Base-by-base conservation (phyloP, 2,888 invertebrate species). In the Chrysina gloriosa region DNA sequence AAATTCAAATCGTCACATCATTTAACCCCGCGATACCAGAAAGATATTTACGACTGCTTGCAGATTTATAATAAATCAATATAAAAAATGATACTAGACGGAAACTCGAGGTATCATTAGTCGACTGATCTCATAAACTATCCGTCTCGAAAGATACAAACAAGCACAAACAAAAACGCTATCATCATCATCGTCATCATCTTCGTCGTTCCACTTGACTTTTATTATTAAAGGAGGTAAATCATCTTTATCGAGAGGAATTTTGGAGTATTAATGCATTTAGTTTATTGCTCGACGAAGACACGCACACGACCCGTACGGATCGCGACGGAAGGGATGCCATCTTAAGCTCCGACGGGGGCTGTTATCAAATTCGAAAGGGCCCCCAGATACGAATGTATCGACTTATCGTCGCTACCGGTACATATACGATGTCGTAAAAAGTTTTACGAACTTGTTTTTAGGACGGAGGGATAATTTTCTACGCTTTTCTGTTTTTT, bases 381-480 rank as follows among this genome's bases (percentile, higher is more conserved):
- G 25, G 39, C 11, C 58, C 39, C 58, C 23, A 58, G 58, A 58
- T 58, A 58, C 58, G 39, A 25, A 11, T 39, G 25, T 58, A 58
- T 58, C 39, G 58, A 25, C 58, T 58, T 58, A 58, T 58, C 39
- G 58, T 58, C 39, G 21, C 36, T 58, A 36, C 31, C 29, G 42
- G 58, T 58, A 58, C 58, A 39, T 58, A 58, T 58, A 58, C 39
- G 58, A 39, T 31, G 42, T 58, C 58, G 34, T 66, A 66, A 66
- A 66, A 66, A 56, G 45, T 47, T 66, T 66, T 66, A 66, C 58
- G 42, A 23, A 56, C 36, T 58, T 66, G 66, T 58, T 66, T 66
- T 58, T 58, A 58, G 66, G 56, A 25, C 25, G 42, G 42, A 14
- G 50, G 50, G 50, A 58, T 58, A 58, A 39, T 58, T 39, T 58